Base-by-base conservation (phyloP, 1,140 invertebrate species). In the Fragariocoptes setiger region DNA sequence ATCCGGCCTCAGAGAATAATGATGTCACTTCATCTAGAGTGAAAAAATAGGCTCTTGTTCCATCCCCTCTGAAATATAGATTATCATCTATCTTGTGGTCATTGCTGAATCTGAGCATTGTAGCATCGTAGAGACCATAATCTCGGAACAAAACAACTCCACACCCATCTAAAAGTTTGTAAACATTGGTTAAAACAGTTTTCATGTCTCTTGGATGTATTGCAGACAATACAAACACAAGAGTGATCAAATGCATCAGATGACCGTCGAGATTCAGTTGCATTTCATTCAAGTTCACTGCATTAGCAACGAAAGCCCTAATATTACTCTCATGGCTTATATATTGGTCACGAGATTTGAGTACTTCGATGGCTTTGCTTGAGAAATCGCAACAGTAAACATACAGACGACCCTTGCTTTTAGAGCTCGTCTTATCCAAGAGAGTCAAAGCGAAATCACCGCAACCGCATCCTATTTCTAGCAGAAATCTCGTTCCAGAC, bases 81-180 rank as follows among this genome's bases (percentile, higher is more conserved):
- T 94, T 90, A 18, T 94, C 80, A 4, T 67, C 55, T 44, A 94
- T 76, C 58, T 94, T 92, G 53, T 78, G 72, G 0, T 83, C 83
- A 3, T 76, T 67, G 47, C 79, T 74, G 56, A 94, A 95, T 37
- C 62, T 61, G 2, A 99, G 51, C 56, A 95, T 88, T 2, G 90
- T 79, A 71, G 95, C 78, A 58, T 99, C 92, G 54, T 90, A 83
- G n/a, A 85, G 57, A 0, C 85, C 90, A 59, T 99, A 99, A 62
- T 99, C 92, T 49, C 92, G 60, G 50, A 97, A 82, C 3, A 95
- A 56, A 3, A 97, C 53, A 22, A 76, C 53, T 14, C 85, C 88
- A 16, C 74, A 78, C 1, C 71, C 73, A 46, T 69, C 70, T 1
- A 94, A 56, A 4, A 74, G 56, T 48, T 63, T 54, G 47, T 58